Evolutionary conservation across 2,797 vertebrate genomes (phyloP).

Genomic region (Micromesistius poutassou): DNA sequence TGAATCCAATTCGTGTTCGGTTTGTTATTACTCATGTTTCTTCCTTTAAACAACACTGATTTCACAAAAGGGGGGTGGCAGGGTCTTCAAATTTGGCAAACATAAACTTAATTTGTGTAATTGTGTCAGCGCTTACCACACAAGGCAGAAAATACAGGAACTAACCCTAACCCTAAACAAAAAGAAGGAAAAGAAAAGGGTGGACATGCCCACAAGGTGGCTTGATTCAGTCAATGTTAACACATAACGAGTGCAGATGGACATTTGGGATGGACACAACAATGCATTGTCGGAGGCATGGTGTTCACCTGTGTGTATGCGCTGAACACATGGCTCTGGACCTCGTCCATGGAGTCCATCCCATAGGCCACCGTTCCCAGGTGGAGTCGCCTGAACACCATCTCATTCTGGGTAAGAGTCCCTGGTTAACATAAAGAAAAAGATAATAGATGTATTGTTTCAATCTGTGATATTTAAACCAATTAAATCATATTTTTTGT

Average conservation of each 20-base stretch:
- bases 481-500: not conserved
- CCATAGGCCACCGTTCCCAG: constrained; percentile 96
- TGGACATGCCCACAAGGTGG: not conserved
- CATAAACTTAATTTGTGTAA: not conserved
- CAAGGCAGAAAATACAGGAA: not conserved
- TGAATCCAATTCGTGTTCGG: not conserved
- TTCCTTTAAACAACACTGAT: not conserved
- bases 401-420: constrained; percentile 97
- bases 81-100: not conserved
- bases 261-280: not conserved
- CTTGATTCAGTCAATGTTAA: not conserved
- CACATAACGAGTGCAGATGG: not conserved
- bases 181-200: not conserved
- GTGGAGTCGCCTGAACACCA: constrained; percentile 96
- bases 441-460: not conserved
- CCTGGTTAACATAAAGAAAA: constrained; percentile 68
- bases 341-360: constrained; percentile 98
- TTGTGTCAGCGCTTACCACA: not conserved
- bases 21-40: not conserved
- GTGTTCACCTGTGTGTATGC: constrained; percentile 90
- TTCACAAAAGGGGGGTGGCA: not conserved
- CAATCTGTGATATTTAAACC: not conserved
- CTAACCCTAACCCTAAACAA: no score
- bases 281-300: not conserved
- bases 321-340: constrained; percentile 97